Percentiles rank a stretch among this genome's conserved stretches.
Conservation (phyloP, 2,888 invertebrate species). For the Trissonchulus latispiculum region DNA sequence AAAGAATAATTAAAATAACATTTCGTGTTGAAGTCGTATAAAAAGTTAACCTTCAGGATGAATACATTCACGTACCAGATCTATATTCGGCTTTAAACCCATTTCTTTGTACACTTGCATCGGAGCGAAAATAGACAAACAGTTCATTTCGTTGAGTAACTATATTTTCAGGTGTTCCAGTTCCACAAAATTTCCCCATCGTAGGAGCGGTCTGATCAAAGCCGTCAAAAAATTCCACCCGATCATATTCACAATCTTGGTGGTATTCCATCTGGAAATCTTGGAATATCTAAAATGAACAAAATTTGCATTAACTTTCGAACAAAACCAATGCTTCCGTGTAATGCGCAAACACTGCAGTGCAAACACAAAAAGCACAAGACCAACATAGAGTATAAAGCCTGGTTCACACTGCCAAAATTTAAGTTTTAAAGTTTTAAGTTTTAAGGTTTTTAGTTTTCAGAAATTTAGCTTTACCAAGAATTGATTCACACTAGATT, state of each 20-base stretch:
- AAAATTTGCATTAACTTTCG: conserved; percentile 5
- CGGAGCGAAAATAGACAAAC: conserved; percentile 81
- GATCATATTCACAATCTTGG: conserved; percentile 91
- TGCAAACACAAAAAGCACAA: too few relatives aligned
- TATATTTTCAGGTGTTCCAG: conserved; percentile 57
- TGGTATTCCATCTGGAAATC: conserved; percentile 93
- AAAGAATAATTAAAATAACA: too few relatives aligned
- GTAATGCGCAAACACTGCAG: too few relatives aligned
- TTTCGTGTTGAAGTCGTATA: too few relatives aligned
- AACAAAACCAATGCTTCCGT: too few relatives aligned
- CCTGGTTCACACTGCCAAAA: too few relatives aligned
- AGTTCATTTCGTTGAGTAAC: conserved; percentile 46
- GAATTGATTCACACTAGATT: too few relatives aligned
- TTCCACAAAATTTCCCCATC: conserved; percentile 82
- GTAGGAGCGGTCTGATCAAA: conserved; percentile 70
- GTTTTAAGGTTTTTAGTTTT: too few relatives aligned
- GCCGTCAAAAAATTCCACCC: conserved; percentile 86
- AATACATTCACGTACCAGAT: conserved; percentile 55
- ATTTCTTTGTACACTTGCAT: conserved; percentile 81
- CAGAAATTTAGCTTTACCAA: too few relatives aligned
- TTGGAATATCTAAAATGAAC: conserved; percentile 58
- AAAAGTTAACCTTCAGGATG: too few relatives aligned
- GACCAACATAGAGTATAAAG: too few relatives aligned
- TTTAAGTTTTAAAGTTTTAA: too few relatives aligned
- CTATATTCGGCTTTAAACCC: conserved; percentile 86